Percentiles rank a stretch among this genome's conserved stretches.
phyloP scores from a whole-genome alignment of 2,888 invertebrate genomes.

The Spisula solida region DNA sequence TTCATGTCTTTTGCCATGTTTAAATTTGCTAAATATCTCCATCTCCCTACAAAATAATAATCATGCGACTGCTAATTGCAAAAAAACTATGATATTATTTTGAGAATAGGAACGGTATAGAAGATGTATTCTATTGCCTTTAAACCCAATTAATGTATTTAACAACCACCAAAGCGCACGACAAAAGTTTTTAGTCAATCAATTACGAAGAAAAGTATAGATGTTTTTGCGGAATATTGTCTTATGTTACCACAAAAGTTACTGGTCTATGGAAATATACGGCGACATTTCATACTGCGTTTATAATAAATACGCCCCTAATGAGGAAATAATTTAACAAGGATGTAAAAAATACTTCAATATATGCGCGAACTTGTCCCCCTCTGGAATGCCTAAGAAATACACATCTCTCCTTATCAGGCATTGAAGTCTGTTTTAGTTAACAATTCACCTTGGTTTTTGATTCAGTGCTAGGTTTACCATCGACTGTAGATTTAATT shows the following conservation, averaged over 20 bases:
- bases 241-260: not conserved
- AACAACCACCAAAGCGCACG: not conserved
- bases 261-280: not conserved
- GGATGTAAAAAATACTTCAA: slow-evolving; percentile 8
- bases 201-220: slow-evolving; percentile 6
- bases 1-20: not conserved
- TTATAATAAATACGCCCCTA: not conserved
- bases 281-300: not conserved
- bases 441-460: not conserved
- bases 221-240: not conserved
- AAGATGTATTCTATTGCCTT: not conserved
- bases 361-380: slow-evolving; percentile 12
- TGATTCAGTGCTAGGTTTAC: not conserved
- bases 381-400: not conserved
- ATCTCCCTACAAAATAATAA: not conserved
- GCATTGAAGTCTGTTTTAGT: not conserved
- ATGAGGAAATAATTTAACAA: slow-evolving; percentile 7
- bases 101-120: not conserved
- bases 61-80: not conserved
- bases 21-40: not conserved
- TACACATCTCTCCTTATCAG: slow-evolving; percentile 3
- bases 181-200: not conserved
- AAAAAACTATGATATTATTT: not conserved
- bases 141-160: not conserved
- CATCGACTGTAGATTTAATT: too few species aligned